phyloP scores from a whole-genome alignment of 1,140 invertebrate genomes.

The Acromyrmex charruanus region DNA sequence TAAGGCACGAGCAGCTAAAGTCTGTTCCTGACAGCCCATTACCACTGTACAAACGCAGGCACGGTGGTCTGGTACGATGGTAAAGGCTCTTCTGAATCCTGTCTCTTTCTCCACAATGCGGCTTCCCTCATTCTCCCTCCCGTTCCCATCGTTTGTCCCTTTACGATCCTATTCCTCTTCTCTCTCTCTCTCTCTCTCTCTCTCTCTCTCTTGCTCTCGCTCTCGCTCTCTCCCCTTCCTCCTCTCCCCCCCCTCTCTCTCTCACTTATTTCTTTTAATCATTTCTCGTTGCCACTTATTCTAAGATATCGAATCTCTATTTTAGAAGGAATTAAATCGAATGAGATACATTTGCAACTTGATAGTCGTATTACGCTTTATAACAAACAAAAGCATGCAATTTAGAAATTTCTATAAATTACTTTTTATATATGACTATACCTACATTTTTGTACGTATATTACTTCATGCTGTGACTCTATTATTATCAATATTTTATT shows the following conservation, averaged over 20 bases:
- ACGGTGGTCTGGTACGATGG: slow-evolving; percentile 74
- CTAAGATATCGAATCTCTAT: slow-evolving; percentile 6
- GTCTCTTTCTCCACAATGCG: slow-evolving; percentile 53
- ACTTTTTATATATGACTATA: no score
- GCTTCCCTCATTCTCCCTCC: slow-evolving; percentile 42
- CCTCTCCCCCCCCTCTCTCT: no score
- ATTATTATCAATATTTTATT: slow-evolving; percentile 1
- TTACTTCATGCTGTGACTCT: no score
- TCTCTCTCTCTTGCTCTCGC: no score
- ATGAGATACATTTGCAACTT: slow-evolving; percentile 13
- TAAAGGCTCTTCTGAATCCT: slow-evolving; percentile 61
- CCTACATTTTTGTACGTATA: no score
- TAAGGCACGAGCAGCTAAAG: slow-evolving; percentile 81
- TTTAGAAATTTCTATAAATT: neutral
- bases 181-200: neutral
- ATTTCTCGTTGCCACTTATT: neutral
- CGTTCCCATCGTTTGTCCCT: neutral
- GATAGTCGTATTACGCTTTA: neutral
- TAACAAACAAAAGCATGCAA: neutral
- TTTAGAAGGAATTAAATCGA: neutral
- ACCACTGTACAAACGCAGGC: slow-evolving; percentile 84
- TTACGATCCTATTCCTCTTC: neutral
- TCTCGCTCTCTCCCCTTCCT: no score
- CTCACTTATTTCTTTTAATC: neutral
- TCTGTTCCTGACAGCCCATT: slow-evolving; percentile 85